Conservation (phyloP, 2,888 invertebrate genomes). For the Euspilapteryx auroguttella region DNA sequence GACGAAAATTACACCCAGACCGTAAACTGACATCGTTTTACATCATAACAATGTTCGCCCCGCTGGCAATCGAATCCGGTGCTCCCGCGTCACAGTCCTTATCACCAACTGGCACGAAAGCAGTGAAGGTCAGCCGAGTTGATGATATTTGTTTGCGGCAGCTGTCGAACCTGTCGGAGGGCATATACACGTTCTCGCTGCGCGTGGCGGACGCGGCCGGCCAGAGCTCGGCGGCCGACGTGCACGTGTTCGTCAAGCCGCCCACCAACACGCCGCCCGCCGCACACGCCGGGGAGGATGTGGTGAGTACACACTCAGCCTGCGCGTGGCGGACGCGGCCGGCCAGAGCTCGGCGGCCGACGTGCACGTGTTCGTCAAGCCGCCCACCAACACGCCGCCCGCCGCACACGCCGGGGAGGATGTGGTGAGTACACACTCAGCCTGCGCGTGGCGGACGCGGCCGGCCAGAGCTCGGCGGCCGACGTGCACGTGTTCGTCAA, state of each 20-base stretch:
- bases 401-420: conserved; percentile 68
- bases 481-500: conserved; percentile 93
- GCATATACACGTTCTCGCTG: conserved; percentile 90
- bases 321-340: conserved; percentile 91
- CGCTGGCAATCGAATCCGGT: too few species aligned
- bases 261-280: conserved; percentile 83
- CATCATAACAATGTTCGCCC: too few species aligned
- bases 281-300: conserved; percentile 66
- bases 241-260: conserved; percentile 91
- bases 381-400: conserved; percentile 83
- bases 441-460: conserved; percentile 89
- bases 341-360: conserved; percentile 86
- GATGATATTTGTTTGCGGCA: too few species aligned
- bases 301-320: conserved; percentile 75
- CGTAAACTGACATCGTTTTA: too few species aligned
- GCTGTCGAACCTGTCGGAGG: conserved; percentile 88
- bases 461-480: conserved; percentile 84
- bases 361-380: conserved; percentile 92
- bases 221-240: conserved; percentile 84
- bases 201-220: conserved; percentile 92
- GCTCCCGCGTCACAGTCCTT: too few species aligned
- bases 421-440: conserved; percentile 74
- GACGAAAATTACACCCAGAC: too few species aligned
- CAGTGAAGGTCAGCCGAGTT: too few species aligned
- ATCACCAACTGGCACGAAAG: too few species aligned